These are phyloP conservation scores for Eurytoma adleriae DNA, from an alignment of 2,888 invertebrate species.

Conservation along the genomic window DNA sequence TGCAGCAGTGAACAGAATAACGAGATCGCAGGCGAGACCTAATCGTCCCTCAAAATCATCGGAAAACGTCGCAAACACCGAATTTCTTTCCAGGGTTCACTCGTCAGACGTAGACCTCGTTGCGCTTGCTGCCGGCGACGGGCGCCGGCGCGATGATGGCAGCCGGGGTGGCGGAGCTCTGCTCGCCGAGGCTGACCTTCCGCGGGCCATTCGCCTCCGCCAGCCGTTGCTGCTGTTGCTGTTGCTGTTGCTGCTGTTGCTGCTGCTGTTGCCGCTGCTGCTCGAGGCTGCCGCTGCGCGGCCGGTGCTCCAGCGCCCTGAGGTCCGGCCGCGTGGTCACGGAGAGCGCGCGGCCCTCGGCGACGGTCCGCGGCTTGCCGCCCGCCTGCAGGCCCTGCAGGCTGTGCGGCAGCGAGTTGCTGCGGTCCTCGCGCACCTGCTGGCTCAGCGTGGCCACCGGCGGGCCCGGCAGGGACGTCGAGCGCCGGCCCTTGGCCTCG, in stretches of 20 bases:
- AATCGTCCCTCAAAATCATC: no score
- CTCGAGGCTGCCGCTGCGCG: conserved; percentile 37
- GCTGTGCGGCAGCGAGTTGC: conserved; percentile 69
- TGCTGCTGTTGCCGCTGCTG: conserved; percentile 20
- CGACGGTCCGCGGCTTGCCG: conserved; percentile 45
- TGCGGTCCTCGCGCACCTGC: conserved; percentile 66
- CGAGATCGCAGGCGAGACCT: no score
- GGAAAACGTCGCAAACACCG: no score
- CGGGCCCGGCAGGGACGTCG: conserved; percentile 68
- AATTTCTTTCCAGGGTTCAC: no score
- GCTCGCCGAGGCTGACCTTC: conserved; percentile 74
- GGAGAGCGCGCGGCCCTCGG: conserved; percentile 59
- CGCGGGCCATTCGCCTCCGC: conserved; percentile 69
- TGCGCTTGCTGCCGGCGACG: conserved; percentile 74
- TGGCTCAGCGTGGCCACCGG: conserved; percentile 15
- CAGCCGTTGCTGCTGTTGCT: conserved; percentile 22
- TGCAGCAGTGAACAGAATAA: no score
- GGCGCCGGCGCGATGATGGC: conserved; percentile 19
- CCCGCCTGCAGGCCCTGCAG: conserved; percentile 7
- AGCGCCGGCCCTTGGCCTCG: conserved; percentile 56
- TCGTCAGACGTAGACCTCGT: conserved; percentile 79
- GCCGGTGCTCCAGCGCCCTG: conserved; percentile 4
- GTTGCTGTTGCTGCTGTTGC: conserved; percentile 3
- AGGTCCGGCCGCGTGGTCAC: conserved; percentile 62
- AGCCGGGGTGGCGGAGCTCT: conserved; percentile 67